Conservation (phyloP, 2,113 vertebrate species). For the Tylochromis polylepis region DNA sequence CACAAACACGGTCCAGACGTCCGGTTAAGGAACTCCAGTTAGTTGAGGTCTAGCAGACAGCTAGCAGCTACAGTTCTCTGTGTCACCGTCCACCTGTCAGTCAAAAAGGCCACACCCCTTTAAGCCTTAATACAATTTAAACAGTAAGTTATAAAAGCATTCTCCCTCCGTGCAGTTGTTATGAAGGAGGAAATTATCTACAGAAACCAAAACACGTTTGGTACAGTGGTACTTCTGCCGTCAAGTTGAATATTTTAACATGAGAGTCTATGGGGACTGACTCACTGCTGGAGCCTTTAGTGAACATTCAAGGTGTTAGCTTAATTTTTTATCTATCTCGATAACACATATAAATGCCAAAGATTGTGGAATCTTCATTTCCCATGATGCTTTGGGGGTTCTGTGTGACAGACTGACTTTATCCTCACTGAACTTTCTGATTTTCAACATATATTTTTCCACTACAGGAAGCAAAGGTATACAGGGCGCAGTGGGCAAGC, state of each 20-base stretch:
- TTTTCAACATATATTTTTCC: background rate
- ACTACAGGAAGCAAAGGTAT: conserved; percentile 62
- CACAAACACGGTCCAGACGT: background rate
- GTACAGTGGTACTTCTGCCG: background rate
- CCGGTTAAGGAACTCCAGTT: background rate
- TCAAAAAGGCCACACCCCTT: too few species aligned
- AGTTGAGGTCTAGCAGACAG: background rate
- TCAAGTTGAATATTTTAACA: background rate
- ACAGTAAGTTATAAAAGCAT: too few species aligned
- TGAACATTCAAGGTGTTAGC: background rate
- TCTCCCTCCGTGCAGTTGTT: background rate
- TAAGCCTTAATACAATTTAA: too few species aligned
- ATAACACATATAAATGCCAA: too few species aligned
- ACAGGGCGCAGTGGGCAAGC: conserved; percentile 18
- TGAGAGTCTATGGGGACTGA: too few species aligned
- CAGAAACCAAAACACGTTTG: background rate
- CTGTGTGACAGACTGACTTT: background rate
- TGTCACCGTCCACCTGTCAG: too few species aligned
- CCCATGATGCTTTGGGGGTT: background rate
- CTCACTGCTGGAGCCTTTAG: background rate
- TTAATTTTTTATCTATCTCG: background rate
- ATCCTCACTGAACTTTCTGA: background rate
- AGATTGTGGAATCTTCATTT: background rate
- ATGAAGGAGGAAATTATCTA: background rate
- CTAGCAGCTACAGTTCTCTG: background rate